Evolutionary conservation across 2,113 vertebrate species (phyloP).

Genomic region (Catharus bicknelli): DNA sequence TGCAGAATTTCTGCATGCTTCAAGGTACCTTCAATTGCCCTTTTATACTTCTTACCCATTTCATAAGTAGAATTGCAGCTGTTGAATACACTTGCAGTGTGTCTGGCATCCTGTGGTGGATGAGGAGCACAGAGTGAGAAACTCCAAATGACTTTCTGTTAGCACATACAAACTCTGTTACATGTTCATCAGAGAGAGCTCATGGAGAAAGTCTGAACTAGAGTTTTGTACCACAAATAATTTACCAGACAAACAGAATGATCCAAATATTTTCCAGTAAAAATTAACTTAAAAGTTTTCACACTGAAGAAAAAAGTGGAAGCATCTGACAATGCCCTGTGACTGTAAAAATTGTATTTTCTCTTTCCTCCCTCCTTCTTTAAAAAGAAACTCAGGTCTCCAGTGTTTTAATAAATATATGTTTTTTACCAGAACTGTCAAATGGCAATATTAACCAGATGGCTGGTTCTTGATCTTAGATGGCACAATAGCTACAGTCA

Average conservation of each 20-base stretch:
- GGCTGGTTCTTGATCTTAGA: neutral
- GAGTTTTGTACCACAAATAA: neutral
- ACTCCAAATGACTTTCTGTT: neutral
- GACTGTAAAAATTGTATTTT: neutral
- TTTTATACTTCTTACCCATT: neutral
- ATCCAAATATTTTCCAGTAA: conserved; percentile 10
- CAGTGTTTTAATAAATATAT: neutral
- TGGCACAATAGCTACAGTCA: neutral
- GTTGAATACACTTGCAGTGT: neutral
- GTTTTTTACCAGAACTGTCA: neutral
- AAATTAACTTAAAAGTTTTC: neutral
- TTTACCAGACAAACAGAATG: neutral
- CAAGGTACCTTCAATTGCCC: neutral
- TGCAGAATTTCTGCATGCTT: conserved; percentile 3
- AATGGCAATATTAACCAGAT: neutral
- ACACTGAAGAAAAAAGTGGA: neutral
- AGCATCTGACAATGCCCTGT: neutral
- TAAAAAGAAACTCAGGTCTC: neutral
- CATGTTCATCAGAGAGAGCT: neutral
- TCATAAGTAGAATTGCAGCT: neutral
- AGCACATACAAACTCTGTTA: neutral
- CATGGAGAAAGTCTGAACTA: neutral
- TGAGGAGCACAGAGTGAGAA: neutral
- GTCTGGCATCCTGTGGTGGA: accelerated
- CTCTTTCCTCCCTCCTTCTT: neutral